Evolutionary conservation across 2,113 vertebrate species (phyloP).

Genomic region (Sciurus niger): DNA sequence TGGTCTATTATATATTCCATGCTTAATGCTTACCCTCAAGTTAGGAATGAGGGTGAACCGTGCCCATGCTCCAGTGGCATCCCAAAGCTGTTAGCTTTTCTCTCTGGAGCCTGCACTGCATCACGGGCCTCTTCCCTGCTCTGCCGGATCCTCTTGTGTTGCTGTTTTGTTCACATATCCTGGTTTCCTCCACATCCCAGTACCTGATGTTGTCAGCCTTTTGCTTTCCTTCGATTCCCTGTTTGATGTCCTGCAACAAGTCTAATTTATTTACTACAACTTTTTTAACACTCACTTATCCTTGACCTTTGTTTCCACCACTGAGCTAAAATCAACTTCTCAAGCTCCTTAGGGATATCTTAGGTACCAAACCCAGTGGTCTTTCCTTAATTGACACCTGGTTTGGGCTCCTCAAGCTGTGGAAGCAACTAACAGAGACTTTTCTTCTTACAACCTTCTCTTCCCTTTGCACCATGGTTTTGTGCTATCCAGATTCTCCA

Average conservation of each 20-base stretch:
- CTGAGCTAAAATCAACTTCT: background rate
- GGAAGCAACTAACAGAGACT: background rate
- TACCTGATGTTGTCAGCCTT: background rate
- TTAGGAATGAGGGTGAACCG: fast-evolving
- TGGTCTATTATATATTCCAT: background rate
- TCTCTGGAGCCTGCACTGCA: background rate
- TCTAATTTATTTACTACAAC: background rate
- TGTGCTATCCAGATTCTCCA: fast-evolving
- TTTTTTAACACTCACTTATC: background rate
- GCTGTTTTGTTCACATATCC: fast-evolving
- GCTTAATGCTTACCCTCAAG: background rate
- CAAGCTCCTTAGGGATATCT: background rate
- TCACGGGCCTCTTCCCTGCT: background rate
- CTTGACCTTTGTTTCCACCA: background rate
- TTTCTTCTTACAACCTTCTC: background rate
- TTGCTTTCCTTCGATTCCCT: background rate
- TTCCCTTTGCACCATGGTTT: background rate
- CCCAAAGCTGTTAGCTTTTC: background rate
- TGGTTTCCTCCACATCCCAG: background rate
- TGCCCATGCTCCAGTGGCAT: background rate
- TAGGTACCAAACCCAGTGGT: background rate
- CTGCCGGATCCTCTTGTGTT: background rate
- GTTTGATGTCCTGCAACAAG: background rate
- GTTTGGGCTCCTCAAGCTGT: background rate
- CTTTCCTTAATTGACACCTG: background rate